Percentiles rank a stretch among this genome's conserved stretches.
These are phyloP conservation scores for Bubo blakistoni DNA, from an alignment of 2,113 vertebrate species.

Conservation along the genomic window DNA sequence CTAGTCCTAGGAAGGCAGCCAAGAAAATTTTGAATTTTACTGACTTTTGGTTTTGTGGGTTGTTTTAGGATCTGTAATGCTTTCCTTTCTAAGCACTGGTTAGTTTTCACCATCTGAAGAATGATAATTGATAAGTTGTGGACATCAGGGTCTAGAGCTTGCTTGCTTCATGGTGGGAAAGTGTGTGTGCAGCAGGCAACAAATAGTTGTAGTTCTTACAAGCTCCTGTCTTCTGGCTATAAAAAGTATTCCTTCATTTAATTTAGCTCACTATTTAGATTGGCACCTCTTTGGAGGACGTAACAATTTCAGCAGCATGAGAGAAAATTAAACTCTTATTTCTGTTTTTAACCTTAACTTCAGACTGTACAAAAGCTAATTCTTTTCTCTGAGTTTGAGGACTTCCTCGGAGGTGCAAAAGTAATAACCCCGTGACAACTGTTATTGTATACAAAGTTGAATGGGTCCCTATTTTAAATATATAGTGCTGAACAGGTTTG, in stretches of 20 bases:
- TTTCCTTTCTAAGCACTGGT: neutral
- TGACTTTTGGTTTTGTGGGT: rapidly evolving
- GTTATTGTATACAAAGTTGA: neutral
- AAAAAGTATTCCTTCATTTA: neutral
- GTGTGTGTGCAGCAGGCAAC: neutral
- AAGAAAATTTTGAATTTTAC: neutral
- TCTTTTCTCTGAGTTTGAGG: neutral
- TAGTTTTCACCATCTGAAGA: neutral
- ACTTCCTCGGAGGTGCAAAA: neutral
- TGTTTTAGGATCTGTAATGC: neutral
- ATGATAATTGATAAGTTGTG: neutral
- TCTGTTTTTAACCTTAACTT: neutral
- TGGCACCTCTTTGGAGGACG: neutral
- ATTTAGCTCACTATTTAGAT: neutral
- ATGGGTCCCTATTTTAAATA: neutral
- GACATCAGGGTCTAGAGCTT: neutral
- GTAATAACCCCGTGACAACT: neutral
- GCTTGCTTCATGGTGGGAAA: neutral
- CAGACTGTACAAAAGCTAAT: neutral
- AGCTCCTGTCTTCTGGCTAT: neutral
- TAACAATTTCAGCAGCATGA: neutral
- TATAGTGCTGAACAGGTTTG: neutral
- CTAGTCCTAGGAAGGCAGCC: neutral
- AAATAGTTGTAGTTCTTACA: neutral
- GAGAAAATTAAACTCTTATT: neutral